phyloP scores from a whole-genome alignment of 1,140 invertebrate species.

The Lucilia cuprina region DNA sequence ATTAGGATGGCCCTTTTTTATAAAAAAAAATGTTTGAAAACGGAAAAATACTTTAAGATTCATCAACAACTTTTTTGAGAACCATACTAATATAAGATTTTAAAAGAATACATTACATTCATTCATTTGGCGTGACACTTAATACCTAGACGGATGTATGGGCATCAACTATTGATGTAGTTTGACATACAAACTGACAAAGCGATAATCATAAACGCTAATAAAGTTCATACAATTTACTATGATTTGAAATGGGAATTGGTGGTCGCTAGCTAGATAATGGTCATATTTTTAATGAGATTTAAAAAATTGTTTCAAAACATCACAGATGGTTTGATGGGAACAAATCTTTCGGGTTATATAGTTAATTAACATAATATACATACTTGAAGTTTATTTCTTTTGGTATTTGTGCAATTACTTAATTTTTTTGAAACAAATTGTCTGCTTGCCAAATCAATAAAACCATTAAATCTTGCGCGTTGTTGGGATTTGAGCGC shows the following conservation, averaged over 20 bases:
- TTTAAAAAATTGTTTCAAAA: not conserved
- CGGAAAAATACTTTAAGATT: too few relatives aligned
- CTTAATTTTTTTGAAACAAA: not conserved
- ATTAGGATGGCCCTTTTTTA: too few relatives aligned
- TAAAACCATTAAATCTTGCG: slow-evolving; percentile 3
- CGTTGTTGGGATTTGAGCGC: not conserved
- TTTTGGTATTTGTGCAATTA: not conserved
- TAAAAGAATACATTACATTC: too few relatives aligned
- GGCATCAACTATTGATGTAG: not conserved
- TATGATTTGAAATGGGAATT: not conserved
- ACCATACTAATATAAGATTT: too few relatives aligned
- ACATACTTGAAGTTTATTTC: not conserved
- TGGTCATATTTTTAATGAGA: not conserved
- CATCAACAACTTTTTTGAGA: too few relatives aligned
- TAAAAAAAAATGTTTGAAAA: too few relatives aligned
- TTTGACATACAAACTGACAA: not conserved
- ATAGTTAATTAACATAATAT: not conserved
- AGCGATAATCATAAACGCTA: not conserved
- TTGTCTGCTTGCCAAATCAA: not conserved
- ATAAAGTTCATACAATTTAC: not conserved
- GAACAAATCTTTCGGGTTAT: not conserved
- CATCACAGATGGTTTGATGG: not conserved
- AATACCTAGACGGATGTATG: not conserved
- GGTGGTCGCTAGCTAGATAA: not conserved
- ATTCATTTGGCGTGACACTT: not conserved